phyloP scores from a whole-genome alignment of 2,113 vertebrate species.

The Etia nguti region DNA sequence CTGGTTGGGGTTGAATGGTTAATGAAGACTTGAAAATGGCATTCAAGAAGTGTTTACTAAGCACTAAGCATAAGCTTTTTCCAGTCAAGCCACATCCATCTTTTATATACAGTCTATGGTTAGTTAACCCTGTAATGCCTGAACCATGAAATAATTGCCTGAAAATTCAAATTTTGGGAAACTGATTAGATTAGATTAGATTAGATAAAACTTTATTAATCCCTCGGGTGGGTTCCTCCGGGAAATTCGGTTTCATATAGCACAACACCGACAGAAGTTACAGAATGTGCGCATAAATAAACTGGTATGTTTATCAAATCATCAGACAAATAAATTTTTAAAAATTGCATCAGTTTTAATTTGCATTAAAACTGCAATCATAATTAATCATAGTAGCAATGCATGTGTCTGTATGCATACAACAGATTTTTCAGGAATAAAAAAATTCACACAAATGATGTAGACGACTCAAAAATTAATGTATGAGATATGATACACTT shows the following conservation, averaged over 20 bases:
- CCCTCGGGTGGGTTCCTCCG: too few species aligned
- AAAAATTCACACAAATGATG: background rate
- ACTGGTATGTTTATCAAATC: background rate
- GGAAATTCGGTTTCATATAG: too few species aligned
- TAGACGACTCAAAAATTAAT: background rate
- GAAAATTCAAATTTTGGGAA: background rate
- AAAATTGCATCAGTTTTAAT: background rate
- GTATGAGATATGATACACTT: background rate
- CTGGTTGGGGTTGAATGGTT: background rate
- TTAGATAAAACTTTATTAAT: too few species aligned
- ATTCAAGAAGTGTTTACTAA: background rate
- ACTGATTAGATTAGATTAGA: too few species aligned
- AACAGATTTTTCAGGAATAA: background rate
- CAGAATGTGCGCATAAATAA: too few species aligned
- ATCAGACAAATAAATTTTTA: fast-evolving
- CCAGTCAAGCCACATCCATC: background rate
- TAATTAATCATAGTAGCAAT: background rate
- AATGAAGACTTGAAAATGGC: background rate
- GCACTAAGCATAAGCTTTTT: background rate
- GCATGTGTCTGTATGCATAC: background rate
- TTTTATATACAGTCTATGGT: background rate
- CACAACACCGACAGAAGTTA: too few species aligned
- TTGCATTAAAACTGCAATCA: background rate
- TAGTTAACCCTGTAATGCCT: background rate
- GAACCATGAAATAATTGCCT: background rate